Conservation (phyloP, 1,140 invertebrate genomes). For the fruit fly (Drosophila melanogaster) region Release_6_plus_ISO1_MT NC_004354.4:4889001-4889500, state of each 20-base stretch:
- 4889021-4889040: neutral
- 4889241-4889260: conserved; percentile 1
- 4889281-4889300: conserved; percentile 60
- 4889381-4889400: neutral
- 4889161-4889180: too few relatives aligned
- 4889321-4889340: conserved; percentile 64
- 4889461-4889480: conserved; percentile 39
- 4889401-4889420: conserved; percentile 23
- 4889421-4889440: conserved; percentile 34
- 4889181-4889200: too few relatives aligned
- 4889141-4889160: too few relatives aligned
- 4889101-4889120: too few relatives aligned
- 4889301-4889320: conserved; percentile 73
- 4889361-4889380: conserved; percentile 4
- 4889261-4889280: conserved; percentile 58
- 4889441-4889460: conserved; percentile 46
- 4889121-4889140: too few relatives aligned
- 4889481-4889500: conserved; percentile 42
- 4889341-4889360: conserved; percentile 23
- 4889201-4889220: neutral
- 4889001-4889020: neutral
- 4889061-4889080: neutral
- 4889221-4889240: neutral
- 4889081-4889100: neutral
- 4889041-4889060: neutral